Base-by-base conservation (phyloP, 2,797 vertebrate species). In the Neolamprologus multifasciatus region DNA sequence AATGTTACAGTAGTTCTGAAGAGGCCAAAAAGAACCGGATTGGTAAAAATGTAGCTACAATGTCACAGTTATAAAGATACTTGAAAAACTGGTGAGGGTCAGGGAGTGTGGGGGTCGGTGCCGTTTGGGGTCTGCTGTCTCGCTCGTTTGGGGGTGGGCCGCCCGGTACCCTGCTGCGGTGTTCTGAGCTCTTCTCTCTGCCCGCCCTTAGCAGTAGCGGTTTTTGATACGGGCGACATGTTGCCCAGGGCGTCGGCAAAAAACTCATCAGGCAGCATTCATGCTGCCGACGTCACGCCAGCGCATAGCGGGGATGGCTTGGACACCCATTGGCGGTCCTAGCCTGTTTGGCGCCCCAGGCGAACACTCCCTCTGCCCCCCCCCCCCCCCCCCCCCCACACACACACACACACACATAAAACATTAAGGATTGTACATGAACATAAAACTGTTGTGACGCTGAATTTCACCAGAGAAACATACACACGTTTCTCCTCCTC, bases 151-250 rank as follows among this genome's bases (percentile, higher is more conserved):
- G 51, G 51, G 50, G 19, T n/a, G 9, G 50, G 19, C 17, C 1
- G 50, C 2, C 50, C 9, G 50, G n/a, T 21, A 7, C 51, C n/a
- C 51, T 21, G 51, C 51, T 52, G 4, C 45, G 16, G 50, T 51
- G 50, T 51, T 51, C 50, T 1, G 50, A 17, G 45, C 0, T 31
- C 29, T 31, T 52, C 50, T 7, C n/a, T 0, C 51, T 52, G 0
- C n/a, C n/a, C 0, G 51, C 6, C n/a, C 51, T 12, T 21, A 52
- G 51, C 51, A 52, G 50, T 52, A 52, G 50, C 50, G 48, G 19
- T n/a, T 51, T 51, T 51, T n/a, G 5, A 50, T n/a, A 50, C 48
- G 48, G 50, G 19, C 5, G 50, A 51, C 50, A 2, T 51, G 45
- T 8, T 48, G 4, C 31, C 31, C 31, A 31, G 29, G 29, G 29